A percentile compares a stretch with the other conserved stretches of the same genome.
phyloP scores from a whole-genome alignment of 2,113 vertebrate genomes.

The Anas platyrhynchos region DNA sequence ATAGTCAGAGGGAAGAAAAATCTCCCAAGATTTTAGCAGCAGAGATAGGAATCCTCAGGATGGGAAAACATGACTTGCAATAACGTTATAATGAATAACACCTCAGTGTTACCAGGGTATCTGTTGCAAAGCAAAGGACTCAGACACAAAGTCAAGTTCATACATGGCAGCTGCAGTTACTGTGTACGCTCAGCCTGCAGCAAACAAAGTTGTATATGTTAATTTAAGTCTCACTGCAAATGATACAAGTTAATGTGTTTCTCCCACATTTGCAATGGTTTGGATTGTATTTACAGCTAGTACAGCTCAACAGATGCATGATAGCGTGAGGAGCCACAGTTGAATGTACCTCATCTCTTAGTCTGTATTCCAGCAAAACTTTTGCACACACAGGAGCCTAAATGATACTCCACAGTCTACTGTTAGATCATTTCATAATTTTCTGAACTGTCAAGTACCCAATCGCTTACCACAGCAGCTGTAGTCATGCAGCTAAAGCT shows the following conservation, averaged over 20 bases:
- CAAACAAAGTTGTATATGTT: neutral
- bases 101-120: neutral
- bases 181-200: neutral
- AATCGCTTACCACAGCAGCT: neutral
- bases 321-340: neutral
- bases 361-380: neutral
- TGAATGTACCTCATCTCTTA: neutral
- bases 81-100: slow-evolving; percentile 11
- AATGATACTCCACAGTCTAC: neutral
- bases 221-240: neutral
- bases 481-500: neutral
- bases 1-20: slow-evolving; percentile 4
- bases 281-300: neutral
- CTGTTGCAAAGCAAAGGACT: slow-evolving; percentile 16
- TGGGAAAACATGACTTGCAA: neutral
- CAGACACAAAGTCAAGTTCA: neutral
- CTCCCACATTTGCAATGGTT: neutral
- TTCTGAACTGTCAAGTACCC: neutral
- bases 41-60: neutral
- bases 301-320: neutral
- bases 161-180: neutral
- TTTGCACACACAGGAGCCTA: neutral
- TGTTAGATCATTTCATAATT: neutral
- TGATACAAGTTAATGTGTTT: neutral
- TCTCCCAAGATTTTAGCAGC: slow-evolving; percentile 12